These are phyloP conservation scores for Crotalus horridus DNA, from an alignment of 2,113 vertebrate genomes.

Conservation along the genomic window DNA sequence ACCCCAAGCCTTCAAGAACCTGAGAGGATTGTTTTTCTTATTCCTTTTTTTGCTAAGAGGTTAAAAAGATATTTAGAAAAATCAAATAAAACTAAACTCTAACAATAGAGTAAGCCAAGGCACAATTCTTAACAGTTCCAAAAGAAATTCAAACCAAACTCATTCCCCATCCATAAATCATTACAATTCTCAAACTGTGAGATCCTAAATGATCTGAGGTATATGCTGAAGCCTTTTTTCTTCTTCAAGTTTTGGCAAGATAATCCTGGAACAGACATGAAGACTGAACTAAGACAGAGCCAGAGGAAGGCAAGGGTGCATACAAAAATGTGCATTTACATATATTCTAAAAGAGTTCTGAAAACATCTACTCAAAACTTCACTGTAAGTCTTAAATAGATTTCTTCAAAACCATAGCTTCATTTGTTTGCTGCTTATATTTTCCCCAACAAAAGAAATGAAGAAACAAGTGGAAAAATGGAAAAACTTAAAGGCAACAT, in stretches of 20 bases:
- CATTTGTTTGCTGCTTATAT: slow-evolving; percentile 37
- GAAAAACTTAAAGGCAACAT: slow-evolving; percentile 1
- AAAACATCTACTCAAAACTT: slow-evolving; percentile 26
- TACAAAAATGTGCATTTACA: background rate
- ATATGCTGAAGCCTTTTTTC: background rate
- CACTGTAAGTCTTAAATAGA: slow-evolving; percentile 42
- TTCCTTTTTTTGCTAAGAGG: background rate
- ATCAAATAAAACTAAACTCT: background rate
- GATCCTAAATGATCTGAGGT: background rate
- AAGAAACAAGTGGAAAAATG: slow-evolving; percentile 25
- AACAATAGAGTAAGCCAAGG: background rate
- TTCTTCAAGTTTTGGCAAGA: background rate
- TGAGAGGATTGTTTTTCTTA: background rate
- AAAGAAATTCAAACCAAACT: background rate
- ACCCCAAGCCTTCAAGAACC: background rate
- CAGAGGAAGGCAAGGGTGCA: background rate
- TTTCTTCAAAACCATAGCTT: slow-evolving; percentile 55
- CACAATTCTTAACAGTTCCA: background rate
- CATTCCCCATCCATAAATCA: background rate
- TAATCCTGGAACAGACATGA: background rate
- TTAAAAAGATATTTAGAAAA: background rate
- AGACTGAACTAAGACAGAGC: background rate
- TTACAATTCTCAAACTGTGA: background rate
- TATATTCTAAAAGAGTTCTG: slow-evolving; percentile 24
- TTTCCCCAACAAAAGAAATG: slow-evolving; percentile 55